Conservation (phyloP, 2,888 invertebrate genomes). For the Eupithecia pulchellata region DNA sequence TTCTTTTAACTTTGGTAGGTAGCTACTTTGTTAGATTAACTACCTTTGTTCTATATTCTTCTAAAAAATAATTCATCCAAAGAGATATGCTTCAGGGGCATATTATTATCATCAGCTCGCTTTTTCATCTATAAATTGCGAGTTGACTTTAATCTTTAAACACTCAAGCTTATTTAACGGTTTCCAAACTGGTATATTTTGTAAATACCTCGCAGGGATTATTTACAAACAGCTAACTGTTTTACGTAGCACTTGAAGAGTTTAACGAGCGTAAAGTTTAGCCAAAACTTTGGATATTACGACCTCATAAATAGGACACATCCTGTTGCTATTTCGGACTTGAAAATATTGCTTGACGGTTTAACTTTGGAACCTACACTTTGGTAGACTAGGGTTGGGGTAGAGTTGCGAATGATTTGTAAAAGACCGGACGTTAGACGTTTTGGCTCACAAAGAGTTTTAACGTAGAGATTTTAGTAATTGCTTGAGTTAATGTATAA, state of each 20-base stretch:
- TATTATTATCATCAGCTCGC: slow-evolving; percentile 5
- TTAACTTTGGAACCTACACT: slow-evolving; percentile 25
- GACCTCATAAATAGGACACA: slow-evolving; percentile 53
- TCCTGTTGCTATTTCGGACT: slow-evolving; percentile 57
- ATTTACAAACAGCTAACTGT: slow-evolving; percentile 62
- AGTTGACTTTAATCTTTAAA: slow-evolving; percentile 27
- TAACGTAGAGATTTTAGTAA: too few species aligned
- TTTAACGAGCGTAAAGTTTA: slow-evolving; percentile 58
- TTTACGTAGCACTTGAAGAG: slow-evolving; percentile 53
- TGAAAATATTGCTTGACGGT: slow-evolving; percentile 46
- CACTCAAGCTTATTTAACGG: slow-evolving; percentile 51
- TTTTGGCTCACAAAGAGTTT: not conserved
- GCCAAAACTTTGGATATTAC: slow-evolving; percentile 49
- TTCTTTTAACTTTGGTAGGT: too few species aligned
- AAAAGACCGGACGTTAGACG: not conserved
- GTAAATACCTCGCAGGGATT: slow-evolving; percentile 65
- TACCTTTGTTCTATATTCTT: not conserved
- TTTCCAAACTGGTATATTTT: slow-evolving; percentile 66
- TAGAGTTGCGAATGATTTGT: not conserved
- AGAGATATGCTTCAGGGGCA: slow-evolving; percentile 12
- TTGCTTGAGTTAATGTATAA: not conserved
- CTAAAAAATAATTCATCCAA: not conserved
- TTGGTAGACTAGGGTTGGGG: slow-evolving; percentile 16
- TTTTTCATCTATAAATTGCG: slow-evolving; percentile 14
- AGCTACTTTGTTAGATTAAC: too few species aligned